phyloP scores from a whole-genome alignment of 2,888 invertebrate species.

The Spodoptera littoralis region DNA sequence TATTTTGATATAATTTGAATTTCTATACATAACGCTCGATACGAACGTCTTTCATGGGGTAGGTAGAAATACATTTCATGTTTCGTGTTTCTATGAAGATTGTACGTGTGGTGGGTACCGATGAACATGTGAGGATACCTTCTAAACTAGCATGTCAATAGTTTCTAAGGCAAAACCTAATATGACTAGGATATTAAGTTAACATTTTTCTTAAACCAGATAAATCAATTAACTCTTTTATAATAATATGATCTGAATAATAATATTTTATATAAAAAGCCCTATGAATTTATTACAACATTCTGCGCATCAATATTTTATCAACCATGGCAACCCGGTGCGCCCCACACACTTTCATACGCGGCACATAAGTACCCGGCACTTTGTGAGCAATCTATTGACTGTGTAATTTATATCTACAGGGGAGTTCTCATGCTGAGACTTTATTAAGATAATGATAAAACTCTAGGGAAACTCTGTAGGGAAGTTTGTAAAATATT shows the following conservation, averaged over 20 bases:
- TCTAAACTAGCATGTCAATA: no score
- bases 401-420: constrained; percentile 60
- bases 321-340: constrained; percentile 15
- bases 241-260: no score
- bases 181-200: no score
- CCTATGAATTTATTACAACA: constrained; percentile 28
- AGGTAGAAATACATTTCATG: no score
- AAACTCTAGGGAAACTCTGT: constrained; percentile 23
- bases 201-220: no score
- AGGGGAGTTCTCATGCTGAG: constrained; percentile 40
- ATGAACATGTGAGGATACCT: no score
- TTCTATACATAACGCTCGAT: no score
- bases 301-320: constrained; percentile 20
- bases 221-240: no score
- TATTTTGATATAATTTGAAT: neutral
- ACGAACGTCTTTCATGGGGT: no score
- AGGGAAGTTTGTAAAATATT: constrained; percentile 5
- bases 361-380: constrained; percentile 51
- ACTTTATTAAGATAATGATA: constrained; percentile 48
- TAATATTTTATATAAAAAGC: constrained; percentile 3
- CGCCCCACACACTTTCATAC: constrained; percentile 20
- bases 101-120: no score
- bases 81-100: no score
- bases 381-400: constrained; percentile 65
- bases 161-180: no score